Conservation (phyloP, 2,113 vertebrate species). For the Phoenicopterus ruber region DNA sequence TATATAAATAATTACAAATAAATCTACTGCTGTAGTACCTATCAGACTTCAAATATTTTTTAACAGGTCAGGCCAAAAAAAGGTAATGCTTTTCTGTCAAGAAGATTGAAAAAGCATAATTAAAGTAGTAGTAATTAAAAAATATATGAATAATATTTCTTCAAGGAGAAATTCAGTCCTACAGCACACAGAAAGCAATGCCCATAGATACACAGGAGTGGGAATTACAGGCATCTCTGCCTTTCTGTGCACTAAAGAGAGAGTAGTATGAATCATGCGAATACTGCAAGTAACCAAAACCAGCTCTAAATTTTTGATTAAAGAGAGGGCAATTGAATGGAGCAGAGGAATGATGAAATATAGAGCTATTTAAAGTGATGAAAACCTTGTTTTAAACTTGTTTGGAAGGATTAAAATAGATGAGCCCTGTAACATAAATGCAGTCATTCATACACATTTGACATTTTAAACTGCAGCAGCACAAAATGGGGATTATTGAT, state of each 20-base stretch:
- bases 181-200: neutral
- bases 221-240: neutral
- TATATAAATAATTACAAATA: neutral
- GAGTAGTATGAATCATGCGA: neutral
- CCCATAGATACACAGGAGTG: neutral
- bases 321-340: neutral
- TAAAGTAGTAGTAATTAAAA: neutral
- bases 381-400: slow-evolving; percentile 23
- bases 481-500: neutral
- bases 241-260: neutral
- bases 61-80: neutral
- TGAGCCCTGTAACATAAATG: neutral
- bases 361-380: neutral
- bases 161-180: neutral
- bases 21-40: neutral
- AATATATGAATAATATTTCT: neutral
- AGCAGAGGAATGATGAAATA: neutral
- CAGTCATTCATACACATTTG: slow-evolving; percentile 12
- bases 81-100: neutral
- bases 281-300: neutral
- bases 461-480: slow-evolving; percentile 35
- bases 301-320: neutral
- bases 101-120: neutral
- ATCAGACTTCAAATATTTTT: neutral
- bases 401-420: slow-evolving; percentile 22